phyloP scores from a whole-genome alignment of 1,140 invertebrate genomes.

The Caenorhabditis tropicalis region DNA sequence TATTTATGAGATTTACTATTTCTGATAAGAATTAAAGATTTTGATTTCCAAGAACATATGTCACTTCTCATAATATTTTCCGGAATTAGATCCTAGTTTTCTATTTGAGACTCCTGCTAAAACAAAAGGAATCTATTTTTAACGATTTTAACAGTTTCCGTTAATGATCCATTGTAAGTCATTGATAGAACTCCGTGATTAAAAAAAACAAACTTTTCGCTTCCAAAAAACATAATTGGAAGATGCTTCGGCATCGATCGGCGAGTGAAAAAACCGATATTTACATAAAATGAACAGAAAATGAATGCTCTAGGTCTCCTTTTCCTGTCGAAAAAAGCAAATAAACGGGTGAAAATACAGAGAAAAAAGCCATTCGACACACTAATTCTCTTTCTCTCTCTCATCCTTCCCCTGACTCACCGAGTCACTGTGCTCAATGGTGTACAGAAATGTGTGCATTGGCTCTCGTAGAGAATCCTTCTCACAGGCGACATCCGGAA shows the following conservation, averaged over 20 bases:
- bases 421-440: not conserved
- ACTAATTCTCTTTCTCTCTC: slow-evolving; percentile 8
- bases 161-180: no score
- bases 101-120: no score
- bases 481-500: slow-evolving; percentile 5
- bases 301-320: not conserved
- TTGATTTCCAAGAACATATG: no score
- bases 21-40: no score
- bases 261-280: not conserved
- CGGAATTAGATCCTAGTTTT: no score
- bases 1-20: no score
- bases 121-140: no score
- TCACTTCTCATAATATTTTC: no score
- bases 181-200: no score
- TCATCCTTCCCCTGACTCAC: not conserved
- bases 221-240: no score
- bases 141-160: no score
- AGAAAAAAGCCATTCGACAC: slow-evolving; percentile 38
- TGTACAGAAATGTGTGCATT: slow-evolving; percentile 2
- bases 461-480: not conserved
- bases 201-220: no score
- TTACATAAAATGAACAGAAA: slow-evolving; percentile 36
- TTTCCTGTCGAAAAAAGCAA: not conserved
- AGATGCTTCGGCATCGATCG: not conserved
- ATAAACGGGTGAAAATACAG: slow-evolving; percentile 3